These are phyloP conservation scores for Andrena minutula DNA, from an alignment of 2,888 invertebrate species.

Conservation along the genomic window DNA sequence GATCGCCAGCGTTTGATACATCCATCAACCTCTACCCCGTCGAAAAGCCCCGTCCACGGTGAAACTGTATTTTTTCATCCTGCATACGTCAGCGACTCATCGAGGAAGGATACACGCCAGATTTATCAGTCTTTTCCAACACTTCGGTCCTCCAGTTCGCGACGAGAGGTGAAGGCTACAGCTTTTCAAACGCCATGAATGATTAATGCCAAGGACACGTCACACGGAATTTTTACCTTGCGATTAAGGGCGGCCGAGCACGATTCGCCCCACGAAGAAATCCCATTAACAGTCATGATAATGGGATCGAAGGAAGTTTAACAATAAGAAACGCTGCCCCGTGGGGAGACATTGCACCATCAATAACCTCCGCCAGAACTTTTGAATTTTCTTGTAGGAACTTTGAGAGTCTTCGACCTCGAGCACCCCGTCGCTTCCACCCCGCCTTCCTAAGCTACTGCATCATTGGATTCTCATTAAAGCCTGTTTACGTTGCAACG, in stretches of 20 bases:
- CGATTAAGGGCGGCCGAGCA: background rate
- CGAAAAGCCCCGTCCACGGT: background rate
- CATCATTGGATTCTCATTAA: constrained; percentile 38
- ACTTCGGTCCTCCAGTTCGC: background rate
- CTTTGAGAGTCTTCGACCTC: constrained; percentile 37
- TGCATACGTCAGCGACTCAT: background rate
- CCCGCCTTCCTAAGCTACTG: background rate
- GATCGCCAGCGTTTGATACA: constrained; percentile 3
- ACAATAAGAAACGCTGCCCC: background rate
- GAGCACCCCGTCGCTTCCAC: background rate
- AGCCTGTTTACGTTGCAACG: constrained; percentile 40
- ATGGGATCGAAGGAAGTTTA: background rate
- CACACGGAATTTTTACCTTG: background rate
- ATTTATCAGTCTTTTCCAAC: background rate
- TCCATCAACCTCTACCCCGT: background rate
- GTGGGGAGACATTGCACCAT: background rate
- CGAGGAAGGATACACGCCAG: background rate
- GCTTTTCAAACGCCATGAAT: constrained; percentile 1
- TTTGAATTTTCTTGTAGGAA: background rate
- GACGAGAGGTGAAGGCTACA: background rate
- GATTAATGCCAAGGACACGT: constrained; percentile 16
- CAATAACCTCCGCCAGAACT: background rate
- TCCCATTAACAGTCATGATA: background rate
- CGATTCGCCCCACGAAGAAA: background rate
- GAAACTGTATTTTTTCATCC: background rate